Evolutionary conservation across 2,113 vertebrate species (phyloP).

Genomic region (Istiophorus platypterus): DNA sequence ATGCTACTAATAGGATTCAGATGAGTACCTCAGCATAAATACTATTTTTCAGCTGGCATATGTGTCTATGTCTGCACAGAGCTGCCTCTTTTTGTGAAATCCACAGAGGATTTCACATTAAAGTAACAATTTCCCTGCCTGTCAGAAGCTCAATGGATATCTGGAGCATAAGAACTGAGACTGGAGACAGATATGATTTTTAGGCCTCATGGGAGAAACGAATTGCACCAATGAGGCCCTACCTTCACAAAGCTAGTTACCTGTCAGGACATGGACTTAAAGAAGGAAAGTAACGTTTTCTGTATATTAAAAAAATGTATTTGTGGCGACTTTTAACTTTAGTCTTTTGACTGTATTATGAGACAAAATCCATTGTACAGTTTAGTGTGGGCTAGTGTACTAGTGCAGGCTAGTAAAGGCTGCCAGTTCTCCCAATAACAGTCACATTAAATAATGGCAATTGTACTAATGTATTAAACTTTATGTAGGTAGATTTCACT

Average conservation of each 20-base stretch:
- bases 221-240: not conserved
- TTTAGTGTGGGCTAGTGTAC: too few species aligned
- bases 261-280: not conserved
- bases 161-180: slow-evolving; percentile 47
- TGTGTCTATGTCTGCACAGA: slow-evolving; percentile 19
- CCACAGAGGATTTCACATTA: slow-evolving; percentile 36
- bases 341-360: not conserved
- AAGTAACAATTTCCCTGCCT: slow-evolving; percentile 46
- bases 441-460: not conserved
- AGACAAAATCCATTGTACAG: not conserved
- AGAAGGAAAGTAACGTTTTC: too few species aligned
- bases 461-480: not conserved
- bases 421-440: not conserved
- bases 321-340: not conserved
- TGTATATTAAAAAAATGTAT: not conserved
- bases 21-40: not conserved
- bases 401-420: too few species aligned
- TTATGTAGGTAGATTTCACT: not conserved
- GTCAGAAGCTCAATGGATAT: slow-evolving; percentile 36
- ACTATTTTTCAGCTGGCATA: not conserved
- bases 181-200: slow-evolving; percentile 1
- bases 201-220: not conserved
- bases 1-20: not conserved
- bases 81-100: slow-evolving; percentile 6
- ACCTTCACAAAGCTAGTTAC: not conserved